Evolutionary conservation across 2,113 vertebrate genomes (phyloP), one percentile per base, ranked within the genome.

Genomic region (Synodontis membranacea): DNA sequence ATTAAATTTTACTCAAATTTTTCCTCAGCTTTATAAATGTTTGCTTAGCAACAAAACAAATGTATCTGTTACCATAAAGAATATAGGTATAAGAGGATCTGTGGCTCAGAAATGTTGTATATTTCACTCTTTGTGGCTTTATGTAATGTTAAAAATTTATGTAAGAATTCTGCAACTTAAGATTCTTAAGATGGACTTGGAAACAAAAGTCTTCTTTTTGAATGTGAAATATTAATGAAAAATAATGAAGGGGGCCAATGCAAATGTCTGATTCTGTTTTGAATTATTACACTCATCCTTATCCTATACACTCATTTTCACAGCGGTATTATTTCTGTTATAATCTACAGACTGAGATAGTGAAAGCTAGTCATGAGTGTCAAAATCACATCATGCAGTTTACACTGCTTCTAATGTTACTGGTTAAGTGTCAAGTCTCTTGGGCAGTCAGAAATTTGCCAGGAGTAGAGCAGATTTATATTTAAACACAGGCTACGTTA

Each of bases 361-460:
- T 28, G 42, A 75, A 75, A 75, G 12, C 42, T 15, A 25, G 37
- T 46, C 42, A 75, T 23, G 46, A 75, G 23, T 72, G 68, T 8
- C 3, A 4, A 75, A 75, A 75, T 46, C 68, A 25, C 9, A 23
- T 10, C 37, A 42, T 9, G 6, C 74, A 50, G 44, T 76, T 14
- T n/a, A 48, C 31, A 31, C 44, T 48, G 42, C 74, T 50, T 76
- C 74, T 76, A 42, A 42, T 72, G 42, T 74, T 74, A 74, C 70
- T 7, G 74, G 48, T 50, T 76, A 78, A 19, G 15, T 44, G 50
- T 31, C 23, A 75, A n/a, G 23, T 46, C 42, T 46, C 72, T 17
- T 37, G 64, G 15, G 15, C 1, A 42, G 11, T 74, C 25, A 74
- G 25, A 48, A 14, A 17, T 15, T 48, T 48, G 25, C 42, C 46